Evolutionary conservation across 2,797 vertebrate species (phyloP).

Genomic region (Hafferia zeledoni): DNA sequence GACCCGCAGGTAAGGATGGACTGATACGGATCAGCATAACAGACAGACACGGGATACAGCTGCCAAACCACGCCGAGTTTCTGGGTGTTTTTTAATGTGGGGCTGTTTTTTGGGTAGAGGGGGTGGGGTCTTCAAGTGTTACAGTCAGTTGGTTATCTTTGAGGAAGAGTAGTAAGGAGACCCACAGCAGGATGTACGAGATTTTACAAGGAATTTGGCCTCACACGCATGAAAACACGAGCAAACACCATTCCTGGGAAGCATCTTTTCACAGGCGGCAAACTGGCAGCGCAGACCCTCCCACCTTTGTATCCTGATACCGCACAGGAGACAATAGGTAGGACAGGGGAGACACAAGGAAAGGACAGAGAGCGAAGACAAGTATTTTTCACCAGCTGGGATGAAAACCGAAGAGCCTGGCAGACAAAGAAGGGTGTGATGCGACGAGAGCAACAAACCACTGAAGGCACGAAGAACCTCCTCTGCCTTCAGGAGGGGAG

Average conservation of each 20-base stretch:
- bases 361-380: background rate
- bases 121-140: background rate
- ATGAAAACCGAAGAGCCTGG: background rate
- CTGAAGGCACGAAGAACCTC: background rate
- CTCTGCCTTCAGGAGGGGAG: background rate
- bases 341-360: background rate
- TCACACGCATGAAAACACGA: background rate
- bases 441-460: background rate
- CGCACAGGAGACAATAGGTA: slow-evolving; percentile 50
- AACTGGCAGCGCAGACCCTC: slow-evolving; percentile 49
- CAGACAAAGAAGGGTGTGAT: slow-evolving; percentile 60
- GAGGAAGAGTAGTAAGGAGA: background rate
- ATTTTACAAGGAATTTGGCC: background rate
- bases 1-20: background rate
- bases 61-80: background rate
- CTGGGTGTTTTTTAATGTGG: background rate
- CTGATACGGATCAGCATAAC: background rate
- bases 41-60: background rate
- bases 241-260: background rate
- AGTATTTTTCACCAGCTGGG: background rate
- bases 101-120: background rate
- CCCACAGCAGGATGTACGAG: background rate
- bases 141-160: background rate
- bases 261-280: background rate
- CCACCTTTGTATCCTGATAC: slow-evolving; percentile 48